These are phyloP conservation scores for Zoroaster sp. DNA, from an alignment of 53 echinoderm and acorn worm species.

Conservation along the genomic window DNA sequence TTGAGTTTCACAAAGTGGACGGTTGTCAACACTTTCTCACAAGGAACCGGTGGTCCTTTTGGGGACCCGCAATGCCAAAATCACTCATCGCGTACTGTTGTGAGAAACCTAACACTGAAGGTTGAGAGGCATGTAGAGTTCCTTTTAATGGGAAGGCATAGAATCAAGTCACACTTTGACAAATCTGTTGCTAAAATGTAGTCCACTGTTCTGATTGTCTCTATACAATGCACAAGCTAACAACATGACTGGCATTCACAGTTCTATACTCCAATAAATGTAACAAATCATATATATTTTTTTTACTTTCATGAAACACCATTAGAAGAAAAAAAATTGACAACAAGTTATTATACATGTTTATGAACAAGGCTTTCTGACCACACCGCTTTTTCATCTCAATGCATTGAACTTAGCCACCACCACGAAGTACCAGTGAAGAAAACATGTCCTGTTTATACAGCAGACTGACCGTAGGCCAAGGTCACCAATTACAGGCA, in stretches of 20 bases:
- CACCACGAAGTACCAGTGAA: conserved; percentile 3
- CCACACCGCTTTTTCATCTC: not conserved
- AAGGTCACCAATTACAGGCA: not conserved
- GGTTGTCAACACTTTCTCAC: no score
- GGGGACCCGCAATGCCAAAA: not conserved
- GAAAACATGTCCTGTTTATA: not conserved
- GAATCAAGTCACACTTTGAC: not conserved
- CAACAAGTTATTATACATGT: conserved; percentile 28
- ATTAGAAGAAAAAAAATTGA: not conserved
- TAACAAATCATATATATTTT: conserved; percentile 9
- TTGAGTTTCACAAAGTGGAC: no score
- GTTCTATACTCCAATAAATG: conserved; percentile 7
- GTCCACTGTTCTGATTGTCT: not conserved
- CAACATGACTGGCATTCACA: not conserved
- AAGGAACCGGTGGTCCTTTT: no score
- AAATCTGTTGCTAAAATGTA: not conserved
- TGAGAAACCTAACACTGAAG: no score
- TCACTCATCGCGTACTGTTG: not conserved
- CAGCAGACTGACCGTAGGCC: not conserved
- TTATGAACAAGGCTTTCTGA: conserved; percentile 49
- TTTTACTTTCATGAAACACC: not conserved
- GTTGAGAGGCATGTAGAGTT: no score
- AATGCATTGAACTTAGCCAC: conserved; percentile 5
- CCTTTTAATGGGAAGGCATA: no score
- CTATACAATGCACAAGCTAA: not conserved